Percentiles rank a stretch among this genome's conserved stretches.
Conservation (phyloP, 2,113 vertebrate genomes). For the Gymnarchus niloticus region DNA sequence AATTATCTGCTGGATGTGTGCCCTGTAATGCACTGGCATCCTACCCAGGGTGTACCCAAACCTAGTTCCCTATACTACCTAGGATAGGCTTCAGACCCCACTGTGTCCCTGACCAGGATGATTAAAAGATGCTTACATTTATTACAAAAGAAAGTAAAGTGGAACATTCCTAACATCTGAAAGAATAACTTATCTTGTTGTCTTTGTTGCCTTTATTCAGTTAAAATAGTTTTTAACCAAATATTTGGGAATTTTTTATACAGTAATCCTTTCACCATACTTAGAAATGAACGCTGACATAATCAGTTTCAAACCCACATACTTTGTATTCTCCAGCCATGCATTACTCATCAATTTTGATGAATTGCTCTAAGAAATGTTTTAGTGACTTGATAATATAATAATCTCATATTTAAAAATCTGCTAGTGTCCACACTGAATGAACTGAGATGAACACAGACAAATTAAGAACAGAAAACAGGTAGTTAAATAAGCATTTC, state of each 20-base stretch:
- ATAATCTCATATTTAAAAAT: not conserved
- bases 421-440: not conserved
- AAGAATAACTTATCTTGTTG: not conserved
- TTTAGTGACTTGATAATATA: not conserved
- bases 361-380: not conserved
- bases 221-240: not conserved
- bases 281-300: not conserved
- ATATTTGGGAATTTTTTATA: not conserved
- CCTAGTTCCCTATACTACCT: no score
- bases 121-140: no score
- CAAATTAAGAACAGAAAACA: not conserved
- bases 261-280: not conserved
- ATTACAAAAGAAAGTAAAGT: not conserved
- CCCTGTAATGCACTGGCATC: no score
- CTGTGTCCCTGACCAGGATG: no score
- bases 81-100: no score
- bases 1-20: no score
- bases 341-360: not conserved
- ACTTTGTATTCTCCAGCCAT: not conserved
- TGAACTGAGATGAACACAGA: not conserved
- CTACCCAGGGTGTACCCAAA: no score
- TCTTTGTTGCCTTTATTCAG: not conserved
- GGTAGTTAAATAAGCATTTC: not conserved
- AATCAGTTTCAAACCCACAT: not conserved
- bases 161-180: not conserved